Evolutionary conservation across 92 coral and sea anemone species (phyloP).

Genomic region (Chrysogorgia sp.): DNA sequence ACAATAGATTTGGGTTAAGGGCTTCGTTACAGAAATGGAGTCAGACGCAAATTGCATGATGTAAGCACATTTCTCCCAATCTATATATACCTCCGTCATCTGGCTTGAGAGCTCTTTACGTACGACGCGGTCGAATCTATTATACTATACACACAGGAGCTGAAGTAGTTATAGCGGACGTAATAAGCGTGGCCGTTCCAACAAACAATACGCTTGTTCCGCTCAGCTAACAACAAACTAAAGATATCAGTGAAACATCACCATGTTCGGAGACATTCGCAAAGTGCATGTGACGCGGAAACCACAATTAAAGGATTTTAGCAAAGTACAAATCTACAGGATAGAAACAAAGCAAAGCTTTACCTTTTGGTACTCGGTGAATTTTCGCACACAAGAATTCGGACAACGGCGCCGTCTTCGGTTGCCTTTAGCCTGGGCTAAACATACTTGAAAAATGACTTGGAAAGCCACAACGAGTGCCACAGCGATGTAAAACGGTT

Average conservation of each 20-base stretch:
- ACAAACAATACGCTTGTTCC: constrained; percentile 31
- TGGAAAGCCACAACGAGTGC: neutral
- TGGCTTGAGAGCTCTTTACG: too few relatives aligned
- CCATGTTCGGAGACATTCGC: neutral
- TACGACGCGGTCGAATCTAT: neutral
- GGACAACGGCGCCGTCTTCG: constrained; percentile 22
- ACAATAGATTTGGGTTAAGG: neutral
- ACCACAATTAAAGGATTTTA: neutral
- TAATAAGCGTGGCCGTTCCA: constrained; percentile 5
- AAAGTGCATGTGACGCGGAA: neutral
- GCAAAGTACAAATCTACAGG: neutral
- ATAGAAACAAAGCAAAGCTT: neutral
- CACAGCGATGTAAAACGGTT: neutral
- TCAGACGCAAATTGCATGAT: neutral
- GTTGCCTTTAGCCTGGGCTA: constrained; percentile 7
- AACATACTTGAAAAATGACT: neutral
- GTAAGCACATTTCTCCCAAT: neutral
- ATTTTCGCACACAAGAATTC: constrained; percentile 20
- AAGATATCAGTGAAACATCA: neutral
- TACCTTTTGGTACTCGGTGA: constrained; percentile 9
- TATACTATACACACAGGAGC: neutral
- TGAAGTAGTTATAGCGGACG: neutral
- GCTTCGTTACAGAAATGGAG: neutral
- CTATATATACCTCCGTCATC: too few relatives aligned
- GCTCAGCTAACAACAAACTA: constrained; percentile 1